These are phyloP conservation scores for Megalurothrips usitatus DNA, from an alignment of 2,888 invertebrate genomes.

Conservation along the genomic window DNA sequence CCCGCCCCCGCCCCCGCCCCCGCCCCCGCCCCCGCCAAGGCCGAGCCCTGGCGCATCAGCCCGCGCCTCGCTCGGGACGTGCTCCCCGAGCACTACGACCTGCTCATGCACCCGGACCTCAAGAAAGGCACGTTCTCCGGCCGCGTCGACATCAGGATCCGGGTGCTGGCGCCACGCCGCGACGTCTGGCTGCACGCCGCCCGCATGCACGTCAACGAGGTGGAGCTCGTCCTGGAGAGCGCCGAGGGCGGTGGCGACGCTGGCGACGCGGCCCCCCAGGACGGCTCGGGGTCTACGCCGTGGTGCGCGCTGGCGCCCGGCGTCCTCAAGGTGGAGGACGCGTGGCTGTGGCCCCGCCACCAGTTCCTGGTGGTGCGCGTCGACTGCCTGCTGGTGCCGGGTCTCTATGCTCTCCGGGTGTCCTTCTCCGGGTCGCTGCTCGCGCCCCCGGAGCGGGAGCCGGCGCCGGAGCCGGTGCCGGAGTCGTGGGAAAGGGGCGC, in stretches of 20 bases:
- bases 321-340: constrained; percentile 28
- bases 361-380: constrained; percentile 38
- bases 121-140: constrained; percentile 55
- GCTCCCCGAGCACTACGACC: constrained; percentile 61
- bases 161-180: constrained; percentile 48
- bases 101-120: constrained; percentile 63
- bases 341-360: constrained; percentile 35
- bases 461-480: too few species aligned
- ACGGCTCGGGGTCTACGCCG: neutral
- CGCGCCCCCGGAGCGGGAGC: constrained; percentile 33
- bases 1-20: too few species aligned
- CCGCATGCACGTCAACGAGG: constrained; percentile 51
- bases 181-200: constrained; percentile 59
- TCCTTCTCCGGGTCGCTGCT: constrained; percentile 48
- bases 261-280: constrained; percentile 38
- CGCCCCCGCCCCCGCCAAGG: neutral
- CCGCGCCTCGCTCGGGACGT: constrained; percentile 49
- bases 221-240: constrained; percentile 42
- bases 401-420: constrained; percentile 45
- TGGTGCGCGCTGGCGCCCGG: neutral
- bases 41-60: neutral
- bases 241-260: constrained; percentile 39
- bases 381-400: constrained; percentile 35
- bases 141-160: constrained; percentile 50
- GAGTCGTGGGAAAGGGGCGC: too few species aligned